Percentiles rank a stretch among this genome's conserved stretches.
These are phyloP conservation scores for Gopherus evgoodei DNA, from an alignment of 2,113 vertebrate genomes.

Conservation along the genomic window DNA sequence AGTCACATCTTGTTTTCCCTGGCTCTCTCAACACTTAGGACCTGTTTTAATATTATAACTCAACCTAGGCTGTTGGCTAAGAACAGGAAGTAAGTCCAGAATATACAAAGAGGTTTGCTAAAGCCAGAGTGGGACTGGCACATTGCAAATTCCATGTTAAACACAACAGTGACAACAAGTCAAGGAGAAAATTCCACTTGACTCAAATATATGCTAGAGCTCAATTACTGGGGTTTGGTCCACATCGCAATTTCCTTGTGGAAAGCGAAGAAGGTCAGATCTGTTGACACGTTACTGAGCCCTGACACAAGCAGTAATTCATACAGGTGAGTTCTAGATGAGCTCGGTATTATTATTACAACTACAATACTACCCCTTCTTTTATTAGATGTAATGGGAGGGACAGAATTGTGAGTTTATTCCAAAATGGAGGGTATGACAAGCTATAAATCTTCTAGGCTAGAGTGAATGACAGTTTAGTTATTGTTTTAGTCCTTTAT, in stretches of 20 bases:
- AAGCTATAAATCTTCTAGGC: neutral
- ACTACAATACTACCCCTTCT: fast-evolving
- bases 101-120: neutral
- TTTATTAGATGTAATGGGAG: neutral
- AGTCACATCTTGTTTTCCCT: neutral
- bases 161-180: neutral
- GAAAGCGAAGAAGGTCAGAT: neutral
- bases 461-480: neutral
- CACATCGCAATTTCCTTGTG: neutral
- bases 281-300: neutral
- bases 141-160: neutral
- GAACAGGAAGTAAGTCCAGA: neutral
- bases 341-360: neutral
- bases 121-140: neutral
- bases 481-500: neutral
- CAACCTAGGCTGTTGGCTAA: neutral
- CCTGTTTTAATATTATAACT: neutral
- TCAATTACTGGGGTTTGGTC: neutral
- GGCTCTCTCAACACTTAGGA: neutral
- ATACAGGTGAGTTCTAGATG: neutral
- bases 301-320: neutral
- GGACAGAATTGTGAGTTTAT: neutral
- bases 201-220: neutral
- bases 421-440: neutral
- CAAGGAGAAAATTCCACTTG: neutral